These are phyloP conservation scores for Coenonympha arcania DNA, from an alignment of 2,888 invertebrate genomes.

Conservation along the genomic window DNA sequence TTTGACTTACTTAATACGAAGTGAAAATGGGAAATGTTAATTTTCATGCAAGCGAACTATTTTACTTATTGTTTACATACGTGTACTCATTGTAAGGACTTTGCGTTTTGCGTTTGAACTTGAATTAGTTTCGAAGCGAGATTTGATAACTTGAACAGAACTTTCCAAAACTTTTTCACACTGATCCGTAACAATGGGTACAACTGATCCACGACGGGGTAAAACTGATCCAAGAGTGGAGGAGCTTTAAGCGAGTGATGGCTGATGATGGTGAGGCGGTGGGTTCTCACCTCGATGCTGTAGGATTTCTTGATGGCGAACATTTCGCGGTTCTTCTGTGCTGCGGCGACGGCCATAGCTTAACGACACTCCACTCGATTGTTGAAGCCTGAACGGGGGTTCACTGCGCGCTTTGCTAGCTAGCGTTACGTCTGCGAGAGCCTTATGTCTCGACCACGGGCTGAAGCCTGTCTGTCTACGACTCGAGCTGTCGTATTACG, in stretches of 20 bases:
- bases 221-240: conserved; percentile 1
- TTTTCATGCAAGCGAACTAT: background rate
- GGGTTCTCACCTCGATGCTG: conserved; percentile 92
- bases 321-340: conserved; percentile 95
- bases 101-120: background rate
- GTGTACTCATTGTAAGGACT: no score
- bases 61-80: background rate
- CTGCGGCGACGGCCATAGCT: conserved; percentile 91
- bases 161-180: background rate
- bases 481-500: conserved; percentile 73
- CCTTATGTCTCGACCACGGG: conserved; percentile 76
- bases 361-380: conserved; percentile 62
- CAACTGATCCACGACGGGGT: background rate
- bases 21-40: background rate
- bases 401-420: conserved; percentile 67
- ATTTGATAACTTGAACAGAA: background rate
- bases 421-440: conserved; percentile 72
- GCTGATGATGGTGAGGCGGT: conserved; percentile 2
- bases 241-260: conserved; percentile 13
- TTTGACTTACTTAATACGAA: background rate
- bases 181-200: background rate
- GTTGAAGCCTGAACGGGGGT: conserved; percentile 65
- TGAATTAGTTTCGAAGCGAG: background rate
- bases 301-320: conserved; percentile 98
- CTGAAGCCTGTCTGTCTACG: conserved; percentile 74